These are phyloP conservation scores for Emys orbicularis DNA, from an alignment of 2,797 vertebrate genomes.

Conservation along the genomic window DNA sequence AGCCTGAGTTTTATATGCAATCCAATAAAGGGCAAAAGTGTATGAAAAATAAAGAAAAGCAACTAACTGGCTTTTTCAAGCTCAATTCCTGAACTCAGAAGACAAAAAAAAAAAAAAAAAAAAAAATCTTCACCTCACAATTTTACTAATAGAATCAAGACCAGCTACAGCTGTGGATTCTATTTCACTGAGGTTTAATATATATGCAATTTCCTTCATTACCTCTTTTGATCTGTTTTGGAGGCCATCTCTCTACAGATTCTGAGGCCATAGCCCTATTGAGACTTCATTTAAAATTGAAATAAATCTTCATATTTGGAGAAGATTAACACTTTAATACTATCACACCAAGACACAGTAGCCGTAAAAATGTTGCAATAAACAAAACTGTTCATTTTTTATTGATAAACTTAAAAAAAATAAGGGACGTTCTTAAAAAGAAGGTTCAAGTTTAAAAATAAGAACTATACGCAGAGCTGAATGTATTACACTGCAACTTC, in stretches of 20 bases:
- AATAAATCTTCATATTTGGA: background rate
- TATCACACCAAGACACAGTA: background rate
- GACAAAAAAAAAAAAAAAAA: background rate
- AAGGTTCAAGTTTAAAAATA: background rate
- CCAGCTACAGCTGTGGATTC: background rate
- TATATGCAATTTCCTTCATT: rapidly evolving
- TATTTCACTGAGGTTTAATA: background rate
- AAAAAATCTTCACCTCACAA: background rate
- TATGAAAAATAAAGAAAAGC: background rate
- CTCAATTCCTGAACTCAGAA: background rate
- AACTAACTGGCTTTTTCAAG: background rate
- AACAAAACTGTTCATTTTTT: background rate
- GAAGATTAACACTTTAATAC: background rate
- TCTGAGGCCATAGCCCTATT: background rate
- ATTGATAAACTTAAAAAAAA: background rate
- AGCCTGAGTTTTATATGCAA: background rate
- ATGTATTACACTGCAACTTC: background rate
- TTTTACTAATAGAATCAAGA: background rate
- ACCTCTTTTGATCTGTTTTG: rapidly evolving
- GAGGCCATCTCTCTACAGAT: background rate
- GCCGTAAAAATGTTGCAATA: background rate
- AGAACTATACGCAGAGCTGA: background rate
- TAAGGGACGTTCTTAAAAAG: background rate
- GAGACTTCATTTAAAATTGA: background rate
- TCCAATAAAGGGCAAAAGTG: background rate